phyloP scores from a whole-genome alignment of 1,140 invertebrate genomes.

The Lasioglossum baleicum region DNA sequence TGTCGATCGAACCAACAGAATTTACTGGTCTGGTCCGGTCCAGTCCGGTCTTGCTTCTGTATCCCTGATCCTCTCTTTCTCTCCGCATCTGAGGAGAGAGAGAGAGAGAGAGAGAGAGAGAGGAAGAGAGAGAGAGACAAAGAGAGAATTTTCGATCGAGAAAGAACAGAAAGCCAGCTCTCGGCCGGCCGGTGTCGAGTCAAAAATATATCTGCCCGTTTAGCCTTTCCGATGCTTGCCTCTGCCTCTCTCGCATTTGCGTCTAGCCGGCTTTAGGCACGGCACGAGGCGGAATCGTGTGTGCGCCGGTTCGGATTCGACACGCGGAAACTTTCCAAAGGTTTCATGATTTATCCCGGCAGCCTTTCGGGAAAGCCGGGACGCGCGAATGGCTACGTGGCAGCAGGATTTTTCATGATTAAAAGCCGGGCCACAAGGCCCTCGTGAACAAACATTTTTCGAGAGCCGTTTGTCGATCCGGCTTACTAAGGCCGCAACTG shows the following conservation, averaged over 20 bases:
- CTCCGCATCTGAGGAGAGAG: background rate
- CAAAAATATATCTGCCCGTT: constrained; percentile 11
- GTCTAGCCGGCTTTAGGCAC: constrained; percentile 29
- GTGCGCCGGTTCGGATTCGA: constrained; percentile 32
- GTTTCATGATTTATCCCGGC: background rate
- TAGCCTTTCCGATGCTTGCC: constrained; percentile 8
- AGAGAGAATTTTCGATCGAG: background rate
- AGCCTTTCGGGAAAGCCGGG: background rate
- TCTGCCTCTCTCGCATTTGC: background rate
- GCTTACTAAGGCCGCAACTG: background rate
- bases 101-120: background rate
- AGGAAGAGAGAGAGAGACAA: too few species aligned
- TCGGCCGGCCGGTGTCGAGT: background rate
- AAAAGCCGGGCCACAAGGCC: background rate
- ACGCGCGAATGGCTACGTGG: constrained; percentile 35
- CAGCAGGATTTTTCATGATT: constrained; percentile 31
- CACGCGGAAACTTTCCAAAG: constrained; percentile 24
- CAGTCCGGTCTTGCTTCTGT: too few species aligned
- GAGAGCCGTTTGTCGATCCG: background rate
- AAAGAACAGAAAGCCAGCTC: too few species aligned
- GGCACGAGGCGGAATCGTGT: constrained; percentile 29
- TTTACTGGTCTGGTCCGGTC: too few species aligned
- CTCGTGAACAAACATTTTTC: background rate
- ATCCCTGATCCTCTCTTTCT: background rate
- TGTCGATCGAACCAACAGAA: background rate